phyloP scores from a whole-genome alignment of 2,888 invertebrate genomes.

The Tuta absoluta region DNA sequence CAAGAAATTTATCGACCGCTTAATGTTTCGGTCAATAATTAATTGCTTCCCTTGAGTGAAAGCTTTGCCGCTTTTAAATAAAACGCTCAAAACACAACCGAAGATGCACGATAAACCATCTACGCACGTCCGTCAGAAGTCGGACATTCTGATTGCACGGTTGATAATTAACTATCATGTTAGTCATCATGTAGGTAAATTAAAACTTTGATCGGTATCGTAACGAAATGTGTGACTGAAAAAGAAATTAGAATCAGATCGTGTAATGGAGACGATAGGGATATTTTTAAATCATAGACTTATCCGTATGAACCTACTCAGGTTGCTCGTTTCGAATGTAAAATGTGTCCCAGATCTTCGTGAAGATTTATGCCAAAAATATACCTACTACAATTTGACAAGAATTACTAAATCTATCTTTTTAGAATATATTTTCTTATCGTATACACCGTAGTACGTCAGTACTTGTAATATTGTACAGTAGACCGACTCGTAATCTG shows the following conservation, averaged over 20 bases:
- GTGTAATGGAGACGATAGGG: neutral
- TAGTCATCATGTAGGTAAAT: slow-evolving; percentile 18
- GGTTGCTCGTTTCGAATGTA: too few relatives aligned
- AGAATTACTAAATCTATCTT: too few relatives aligned
- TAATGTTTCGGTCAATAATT: slow-evolving; percentile 72
- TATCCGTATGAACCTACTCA: too few relatives aligned
- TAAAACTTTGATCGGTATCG: slow-evolving; percentile 27
- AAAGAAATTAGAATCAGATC: neutral
- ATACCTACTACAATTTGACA: too few relatives aligned
- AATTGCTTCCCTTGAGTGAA: slow-evolving; percentile 68
- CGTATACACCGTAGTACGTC: too few relatives aligned
- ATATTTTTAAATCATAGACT: neutral
- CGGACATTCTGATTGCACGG: slow-evolving; percentile 25
- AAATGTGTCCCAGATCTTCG: too few relatives aligned
- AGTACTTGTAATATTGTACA: neutral
- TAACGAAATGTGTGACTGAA: slow-evolving; percentile 25
- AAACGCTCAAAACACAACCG: slow-evolving; percentile 62
- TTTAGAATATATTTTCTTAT: too few relatives aligned
- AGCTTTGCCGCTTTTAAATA: slow-evolving; percentile 66
- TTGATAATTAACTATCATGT: slow-evolving; percentile 28
- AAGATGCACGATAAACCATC: slow-evolving; percentile 51
- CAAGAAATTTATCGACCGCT: slow-evolving; percentile 69
- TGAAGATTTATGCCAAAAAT: too few relatives aligned
- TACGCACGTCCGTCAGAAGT: slow-evolving; percentile 27
- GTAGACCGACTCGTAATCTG: neutral